Evolutionary conservation across 2,113 vertebrate genomes (phyloP).

Genomic region (Neotoma lepida): DNA sequence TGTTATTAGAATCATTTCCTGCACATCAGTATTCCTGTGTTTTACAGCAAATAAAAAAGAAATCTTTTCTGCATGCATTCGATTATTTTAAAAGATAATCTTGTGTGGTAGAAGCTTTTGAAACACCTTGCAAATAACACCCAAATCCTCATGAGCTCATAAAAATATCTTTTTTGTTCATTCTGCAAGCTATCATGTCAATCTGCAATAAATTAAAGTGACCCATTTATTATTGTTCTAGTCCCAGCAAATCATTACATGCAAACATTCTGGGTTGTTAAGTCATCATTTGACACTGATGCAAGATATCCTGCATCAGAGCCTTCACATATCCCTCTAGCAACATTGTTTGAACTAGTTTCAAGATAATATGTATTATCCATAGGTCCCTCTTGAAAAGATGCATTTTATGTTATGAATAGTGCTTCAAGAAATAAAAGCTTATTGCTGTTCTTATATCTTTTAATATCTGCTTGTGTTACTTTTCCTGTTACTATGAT

Average conservation of each 20-base stretch:
- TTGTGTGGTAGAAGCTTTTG: not conserved
- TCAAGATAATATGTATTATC: not conserved
- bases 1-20: conserved; percentile 9
- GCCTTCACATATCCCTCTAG: not conserved
- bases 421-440: not conserved
- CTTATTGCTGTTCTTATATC: not conserved
- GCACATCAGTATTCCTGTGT: not conserved
- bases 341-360: not conserved
- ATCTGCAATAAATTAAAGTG: not conserved
- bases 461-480: not conserved
- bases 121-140: not conserved
- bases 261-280: not conserved
- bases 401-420: not conserved
- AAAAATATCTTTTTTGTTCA: conserved; percentile 32
- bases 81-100: not conserved
- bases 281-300: not conserved
- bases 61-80: not conserved
- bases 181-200: not conserved
- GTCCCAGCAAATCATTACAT: not conserved
- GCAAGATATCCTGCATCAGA: not conserved
- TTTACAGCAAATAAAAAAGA: not conserved
- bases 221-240: not conserved
- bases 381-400: not conserved
- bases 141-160: not conserved
- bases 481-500: not conserved